Percentiles rank a stretch among this genome's conserved stretches.
Conservation (phyloP, 2,113 vertebrate species). For the Myotis davidii region DNA sequence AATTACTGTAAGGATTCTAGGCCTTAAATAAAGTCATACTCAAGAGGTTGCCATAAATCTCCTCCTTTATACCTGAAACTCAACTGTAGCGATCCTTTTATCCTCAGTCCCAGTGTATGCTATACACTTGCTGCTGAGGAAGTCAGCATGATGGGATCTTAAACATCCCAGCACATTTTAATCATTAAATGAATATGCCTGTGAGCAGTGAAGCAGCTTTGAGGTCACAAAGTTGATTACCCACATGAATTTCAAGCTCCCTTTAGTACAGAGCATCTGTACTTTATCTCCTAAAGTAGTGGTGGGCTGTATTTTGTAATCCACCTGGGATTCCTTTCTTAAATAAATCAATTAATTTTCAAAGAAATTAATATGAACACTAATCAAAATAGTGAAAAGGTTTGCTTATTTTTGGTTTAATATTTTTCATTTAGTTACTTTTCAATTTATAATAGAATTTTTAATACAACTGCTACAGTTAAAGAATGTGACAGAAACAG, state of each 20-base stretch:
- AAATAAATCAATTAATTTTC: neutral
- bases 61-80: neutral
- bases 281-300: conserved; percentile 1
- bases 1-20: fast-evolving
- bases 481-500: neutral
- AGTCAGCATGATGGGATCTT: neutral
- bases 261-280: neutral
- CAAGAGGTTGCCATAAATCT: conserved; percentile 39
- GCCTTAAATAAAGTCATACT: neutral
- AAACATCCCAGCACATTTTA: conserved; percentile 56
- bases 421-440: neutral
- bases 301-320: conserved; percentile 25
- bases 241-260: conserved; percentile 21
- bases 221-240: conserved; percentile 10
- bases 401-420: neutral
- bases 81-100: neutral
- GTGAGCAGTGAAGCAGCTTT: conserved; percentile 14
- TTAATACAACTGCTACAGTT: neutral
- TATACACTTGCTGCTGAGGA: neutral
- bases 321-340: neutral
- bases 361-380: neutral
- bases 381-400: neutral
- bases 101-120: neutral
- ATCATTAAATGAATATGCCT: neutral
- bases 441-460: neutral